Evolutionary conservation across 1,140 invertebrate species (phyloP).

Genomic region (Whitmania pigra): DNA sequence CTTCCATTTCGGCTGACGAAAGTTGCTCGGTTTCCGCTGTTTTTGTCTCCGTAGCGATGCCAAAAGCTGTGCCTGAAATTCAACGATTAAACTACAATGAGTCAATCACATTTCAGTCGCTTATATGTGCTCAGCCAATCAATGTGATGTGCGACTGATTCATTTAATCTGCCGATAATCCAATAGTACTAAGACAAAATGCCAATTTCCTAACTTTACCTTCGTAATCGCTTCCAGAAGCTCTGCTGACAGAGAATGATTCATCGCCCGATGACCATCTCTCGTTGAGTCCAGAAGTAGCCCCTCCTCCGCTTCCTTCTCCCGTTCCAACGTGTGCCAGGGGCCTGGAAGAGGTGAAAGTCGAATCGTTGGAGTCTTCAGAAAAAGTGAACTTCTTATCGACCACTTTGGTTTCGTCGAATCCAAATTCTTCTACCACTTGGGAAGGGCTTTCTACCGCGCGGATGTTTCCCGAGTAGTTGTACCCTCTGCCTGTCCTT

Average conservation of each 20-base stretch:
- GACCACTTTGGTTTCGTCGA: background rate
- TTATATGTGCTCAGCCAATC: too few relatives aligned
- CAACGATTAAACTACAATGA: background rate
- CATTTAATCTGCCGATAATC: background rate
- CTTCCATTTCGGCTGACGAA: constrained; percentile 27
- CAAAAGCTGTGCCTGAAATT: constrained; percentile 24
- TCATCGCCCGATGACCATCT: background rate
- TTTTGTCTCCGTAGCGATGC: constrained; percentile 31
- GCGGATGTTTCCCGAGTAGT: background rate
- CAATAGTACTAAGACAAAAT: background rate
- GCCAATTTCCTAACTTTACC: background rate
- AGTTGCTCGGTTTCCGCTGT: constrained; percentile 27
- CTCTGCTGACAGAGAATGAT: background rate
- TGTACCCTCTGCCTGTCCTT: background rate
- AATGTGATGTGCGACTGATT: background rate
- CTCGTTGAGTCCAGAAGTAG: background rate
- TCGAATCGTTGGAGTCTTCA: background rate
- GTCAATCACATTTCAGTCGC: too few relatives aligned
- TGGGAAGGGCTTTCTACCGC: background rate
- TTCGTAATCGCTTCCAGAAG: constrained; percentile 13
- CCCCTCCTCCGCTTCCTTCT: too few relatives aligned
- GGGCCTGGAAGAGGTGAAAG: background rate
- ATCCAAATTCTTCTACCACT: background rate
- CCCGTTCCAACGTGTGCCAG: background rate
- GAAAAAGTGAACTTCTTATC: background rate